A percentile compares a stretch with the other conserved stretches of the same genome.
Evolutionary conservation across 2,888 invertebrate species (phyloP).

Genomic region (Ligdia adustata): DNA sequence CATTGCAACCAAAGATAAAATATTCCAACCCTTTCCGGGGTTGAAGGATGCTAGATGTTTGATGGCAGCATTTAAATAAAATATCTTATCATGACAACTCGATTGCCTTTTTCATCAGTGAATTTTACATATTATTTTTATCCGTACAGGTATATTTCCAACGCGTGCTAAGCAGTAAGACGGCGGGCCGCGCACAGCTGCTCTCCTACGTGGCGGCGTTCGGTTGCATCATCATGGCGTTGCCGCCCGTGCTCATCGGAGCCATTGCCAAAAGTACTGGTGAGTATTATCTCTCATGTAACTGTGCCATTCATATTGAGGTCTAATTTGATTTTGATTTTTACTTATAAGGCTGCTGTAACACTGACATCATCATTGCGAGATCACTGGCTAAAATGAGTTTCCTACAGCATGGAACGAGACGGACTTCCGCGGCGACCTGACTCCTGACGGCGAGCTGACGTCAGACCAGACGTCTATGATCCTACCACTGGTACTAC

Average conservation of each 20-base stretch:
- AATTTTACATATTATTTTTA: not conserved
- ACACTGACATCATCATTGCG: too few relatives aligned
- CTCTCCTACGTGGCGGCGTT: conserved; percentile 98
- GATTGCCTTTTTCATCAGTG: too few relatives aligned
- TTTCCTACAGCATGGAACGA: conserved; percentile 98
- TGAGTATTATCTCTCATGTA: too few relatives aligned
- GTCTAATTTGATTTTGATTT: too few relatives aligned
- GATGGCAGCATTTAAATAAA: too few relatives aligned
- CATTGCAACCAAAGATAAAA: too few relatives aligned
- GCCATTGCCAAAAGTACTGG: conserved; percentile 98
- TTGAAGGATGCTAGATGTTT: too few relatives aligned
- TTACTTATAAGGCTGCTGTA: too few relatives aligned
- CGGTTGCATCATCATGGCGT: conserved; percentile 98
- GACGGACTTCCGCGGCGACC: conserved; percentile 90
- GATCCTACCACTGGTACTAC: conserved; percentile 98
- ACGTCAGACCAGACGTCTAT: conserved; percentile 93
- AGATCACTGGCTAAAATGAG: too few relatives aligned
- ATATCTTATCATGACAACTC: too few relatives aligned
- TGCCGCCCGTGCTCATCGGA: conserved; percentile 98
- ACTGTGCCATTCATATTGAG: too few relatives aligned
- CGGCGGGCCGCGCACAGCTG: conserved; percentile 95
- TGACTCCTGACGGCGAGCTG: conserved; percentile 86
- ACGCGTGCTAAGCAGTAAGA: conserved; percentile 97
- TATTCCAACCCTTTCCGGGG: too few relatives aligned
- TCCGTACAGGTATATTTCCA: conserved; percentile 96